Evolutionary conservation across 2,797 vertebrate species (phyloP), one percentile per base, ranked within the genome.

Genomic region (Myotis daubentonii): DNA sequence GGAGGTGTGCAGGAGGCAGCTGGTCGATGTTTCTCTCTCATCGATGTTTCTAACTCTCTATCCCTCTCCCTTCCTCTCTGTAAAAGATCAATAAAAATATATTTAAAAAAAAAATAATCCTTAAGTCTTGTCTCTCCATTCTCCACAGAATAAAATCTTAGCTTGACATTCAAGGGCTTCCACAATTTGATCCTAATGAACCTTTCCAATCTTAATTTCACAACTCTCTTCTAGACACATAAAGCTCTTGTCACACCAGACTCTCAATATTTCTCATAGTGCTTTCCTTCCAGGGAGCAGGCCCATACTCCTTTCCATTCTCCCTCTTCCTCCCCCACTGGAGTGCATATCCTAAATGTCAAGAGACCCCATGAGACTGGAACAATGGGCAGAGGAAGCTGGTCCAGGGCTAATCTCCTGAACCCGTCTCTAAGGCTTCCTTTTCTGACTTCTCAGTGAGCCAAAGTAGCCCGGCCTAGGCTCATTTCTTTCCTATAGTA

Each of bases 171-270:
- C 74, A 93, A 65, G 28, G 17, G 22, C 1, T 91, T 87, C 53
- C 28, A 90, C 22, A 84, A 68, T 76, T 81, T 47, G 53, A 78
- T 44, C 19, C 53, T 89, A 78, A 84, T 84, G 33, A 78, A 78
- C 41, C 60, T 91, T 94, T 68, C 57, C 60, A 86, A 86, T 12
- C 36, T 53, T 81, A 87, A 66, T 33, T 20, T 91, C 68, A 78
- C 28, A 90, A 55, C 33, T 85, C 51, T 89, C 70, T 82, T 90
- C 12, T 36, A 94, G 53, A 87, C 3, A 68, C 16, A 17, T 23
- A 36, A 95, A 90, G 66, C 38, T 80, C 36, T 22, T 84, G n/a
- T 62, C 55, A 78, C 6, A 87, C 11, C 7, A 25, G 25, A 94
- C 81, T 66, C 30, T 80, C 30, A 87, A 23, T 57, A 78, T 49